These are phyloP conservation scores for Rhopilema esculentum DNA, from an alignment of 30 jellyfish, hydroid and myxozoan species.

Conservation along the genomic window DNA sequence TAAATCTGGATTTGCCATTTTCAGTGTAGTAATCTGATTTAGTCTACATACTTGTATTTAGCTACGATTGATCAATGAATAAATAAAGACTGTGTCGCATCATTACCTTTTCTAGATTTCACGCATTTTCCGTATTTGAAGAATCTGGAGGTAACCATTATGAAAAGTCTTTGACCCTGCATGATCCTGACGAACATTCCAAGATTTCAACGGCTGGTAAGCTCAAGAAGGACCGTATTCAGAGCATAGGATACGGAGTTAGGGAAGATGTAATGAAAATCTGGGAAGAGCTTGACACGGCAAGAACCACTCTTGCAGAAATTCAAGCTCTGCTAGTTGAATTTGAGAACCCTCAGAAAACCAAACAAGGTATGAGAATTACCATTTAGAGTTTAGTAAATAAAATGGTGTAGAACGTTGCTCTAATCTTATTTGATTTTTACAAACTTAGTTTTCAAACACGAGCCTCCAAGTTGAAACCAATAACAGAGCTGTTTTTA, in stretches of 20 bases:
- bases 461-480: no score
- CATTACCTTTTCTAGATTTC: conserved; percentile 68
- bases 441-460: no score
- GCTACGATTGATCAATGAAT: no score
- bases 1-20: no score
- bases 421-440: no score
- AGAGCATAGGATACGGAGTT: conserved; percentile 63
- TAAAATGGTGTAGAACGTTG: background rate
- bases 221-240: background rate
- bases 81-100: no score
- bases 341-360: conserved; percentile 68
- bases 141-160: conserved; percentile 9
- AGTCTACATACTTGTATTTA: no score
- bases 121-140: conserved; percentile 69
- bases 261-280: conserved; percentile 86
- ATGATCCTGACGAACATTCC: background rate
- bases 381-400: background rate
- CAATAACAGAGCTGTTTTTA: no score
- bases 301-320: conserved; percentile 80
- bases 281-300: conserved; percentile 91
- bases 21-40: no score
- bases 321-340: conserved; percentile 84
- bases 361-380: conserved; percentile 71
- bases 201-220: conserved; percentile 1
- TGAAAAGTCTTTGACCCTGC: conserved; percentile 11